A percentile compares a stretch with the other conserved stretches of the same genome.
phyloP scores from a whole-genome alignment of 2,113 vertebrate species.

The Nematolebias whitei region DNA sequence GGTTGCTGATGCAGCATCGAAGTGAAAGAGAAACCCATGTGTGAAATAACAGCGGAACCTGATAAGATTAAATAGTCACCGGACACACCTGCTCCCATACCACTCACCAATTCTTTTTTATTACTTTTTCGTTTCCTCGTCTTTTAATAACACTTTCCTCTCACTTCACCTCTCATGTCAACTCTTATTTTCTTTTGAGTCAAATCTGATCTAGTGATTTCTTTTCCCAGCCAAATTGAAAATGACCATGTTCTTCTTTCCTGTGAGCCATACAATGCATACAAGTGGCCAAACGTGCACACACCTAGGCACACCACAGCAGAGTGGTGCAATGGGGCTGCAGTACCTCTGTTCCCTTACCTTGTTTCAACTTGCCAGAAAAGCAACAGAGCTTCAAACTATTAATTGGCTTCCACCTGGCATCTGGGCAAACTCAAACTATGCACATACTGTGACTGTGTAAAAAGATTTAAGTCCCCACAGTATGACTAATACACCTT shows the following conservation, averaged over 20 bases:
- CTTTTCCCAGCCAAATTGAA: not conserved
- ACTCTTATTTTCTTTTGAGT: not conserved
- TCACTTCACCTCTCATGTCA: too few species aligned
- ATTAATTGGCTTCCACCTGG: constrained; percentile 47
- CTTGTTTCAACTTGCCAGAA: constrained; percentile 32
- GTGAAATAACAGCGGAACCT: constrained; percentile 17
- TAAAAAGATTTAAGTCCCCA: not conserved
- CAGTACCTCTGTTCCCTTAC: constrained; percentile 44
- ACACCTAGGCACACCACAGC: constrained; percentile 41
- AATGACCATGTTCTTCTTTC: not conserved
- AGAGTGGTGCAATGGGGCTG: constrained; percentile 70
- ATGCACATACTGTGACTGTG: not conserved
- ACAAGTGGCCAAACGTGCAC: constrained; percentile 10
- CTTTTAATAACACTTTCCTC: not conserved
- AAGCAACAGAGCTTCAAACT: constrained; percentile 63
- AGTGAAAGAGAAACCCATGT: constrained; percentile 27
- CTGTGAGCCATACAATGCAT: constrained; percentile 24
- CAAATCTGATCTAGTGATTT: not conserved
- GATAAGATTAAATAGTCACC: not conserved
- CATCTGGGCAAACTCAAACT: not conserved
- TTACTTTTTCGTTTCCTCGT: not conserved
- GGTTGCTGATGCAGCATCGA: constrained; percentile 38
- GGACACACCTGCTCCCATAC: not conserved
- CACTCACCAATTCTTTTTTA: not conserved
- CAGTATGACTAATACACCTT: not conserved